Conservation (phyloP, 2,888 invertebrate genomes). For the Athalia cordata region DNA sequence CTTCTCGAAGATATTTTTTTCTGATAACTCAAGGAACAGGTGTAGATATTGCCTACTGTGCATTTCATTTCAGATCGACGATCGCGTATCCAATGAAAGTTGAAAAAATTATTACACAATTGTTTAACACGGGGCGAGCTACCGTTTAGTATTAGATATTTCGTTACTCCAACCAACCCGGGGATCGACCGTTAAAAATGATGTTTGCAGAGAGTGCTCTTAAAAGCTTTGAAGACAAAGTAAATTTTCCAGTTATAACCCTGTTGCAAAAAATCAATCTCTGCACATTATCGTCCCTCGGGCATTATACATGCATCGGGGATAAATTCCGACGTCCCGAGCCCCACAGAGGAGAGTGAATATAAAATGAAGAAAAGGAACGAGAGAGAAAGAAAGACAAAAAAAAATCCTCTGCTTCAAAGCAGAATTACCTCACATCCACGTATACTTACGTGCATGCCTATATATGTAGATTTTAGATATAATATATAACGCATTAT, state of each 20-base stretch:
- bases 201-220: slow-evolving; percentile 31
- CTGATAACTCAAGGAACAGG: too few relatives aligned
- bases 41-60: too few relatives aligned
- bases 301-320: neutral
- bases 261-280: slow-evolving; percentile 27
- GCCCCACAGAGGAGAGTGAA: neutral
- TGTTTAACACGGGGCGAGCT: neutral
- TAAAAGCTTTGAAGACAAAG: slow-evolving; percentile 30
- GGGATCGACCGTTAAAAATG: slow-evolving; percentile 21
- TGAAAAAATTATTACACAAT: slow-evolving; percentile 19
- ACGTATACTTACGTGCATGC: too few relatives aligned
- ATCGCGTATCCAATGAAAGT: slow-evolving; percentile 12
- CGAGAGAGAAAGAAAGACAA: too few relatives aligned
- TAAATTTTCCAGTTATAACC: slow-evolving; percentile 30
- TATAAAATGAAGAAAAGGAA: too few relatives aligned
- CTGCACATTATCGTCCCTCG: neutral
- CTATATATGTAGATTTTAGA: too few relatives aligned
- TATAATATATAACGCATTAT: too few relatives aligned
- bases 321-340: neutral
- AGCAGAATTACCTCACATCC: too few relatives aligned
- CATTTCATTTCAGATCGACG: slow-evolving; percentile 9
- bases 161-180: slow-evolving; percentile 13
- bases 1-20: too few relatives aligned
- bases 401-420: too few relatives aligned
- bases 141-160: neutral